Conservation (phyloP, 2,797 vertebrate species). For the Mormyrus hasselquistii region DNA sequence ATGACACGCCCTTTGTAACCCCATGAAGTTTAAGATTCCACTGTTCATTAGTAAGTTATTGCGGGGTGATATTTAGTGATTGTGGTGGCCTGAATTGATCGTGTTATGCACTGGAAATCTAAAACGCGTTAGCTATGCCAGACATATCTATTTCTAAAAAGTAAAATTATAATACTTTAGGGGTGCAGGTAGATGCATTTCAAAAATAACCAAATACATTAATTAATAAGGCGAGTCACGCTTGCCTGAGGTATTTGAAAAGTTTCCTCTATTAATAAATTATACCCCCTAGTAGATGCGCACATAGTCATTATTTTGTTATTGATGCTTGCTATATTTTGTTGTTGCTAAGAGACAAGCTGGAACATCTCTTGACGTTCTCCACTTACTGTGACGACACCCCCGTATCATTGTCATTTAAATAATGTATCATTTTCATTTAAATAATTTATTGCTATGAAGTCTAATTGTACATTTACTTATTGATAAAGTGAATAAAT, state of each 20-base stretch:
- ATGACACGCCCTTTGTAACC: not conserved
- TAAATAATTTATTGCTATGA: slow-evolving; percentile 71
- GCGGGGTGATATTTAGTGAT: not conserved
- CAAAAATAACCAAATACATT: not conserved
- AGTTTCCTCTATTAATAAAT: slow-evolving; percentile 62
- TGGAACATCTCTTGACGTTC: slow-evolving; percentile 62
- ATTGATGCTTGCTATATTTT: slow-evolving; percentile 70
- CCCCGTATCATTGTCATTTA: slow-evolving; percentile 70
- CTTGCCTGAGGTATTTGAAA: slow-evolving; percentile 27
- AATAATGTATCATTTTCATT: slow-evolving; percentile 71
- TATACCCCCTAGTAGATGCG: slow-evolving; percentile 57
- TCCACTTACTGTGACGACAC: slow-evolving; percentile 62
- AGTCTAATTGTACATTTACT: slow-evolving; percentile 71
- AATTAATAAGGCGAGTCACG: slow-evolving; percentile 16
- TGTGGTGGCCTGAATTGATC: not conserved
- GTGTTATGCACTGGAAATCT: not conserved
- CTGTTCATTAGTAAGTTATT: not conserved
- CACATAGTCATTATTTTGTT: slow-evolving; percentile 66
- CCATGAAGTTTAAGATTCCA: not conserved
- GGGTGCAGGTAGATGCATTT: slow-evolving; percentile 29
- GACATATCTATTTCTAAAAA: not conserved
- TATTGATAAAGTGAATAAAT: slow-evolving; percentile 58
- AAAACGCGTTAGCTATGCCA: not conserved
- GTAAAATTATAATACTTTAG: not conserved
- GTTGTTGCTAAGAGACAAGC: slow-evolving; percentile 69